Evolutionary conservation across 2,888 invertebrate genomes (phyloP).

Genomic region (Lasioglossum oenotherae): DNA sequence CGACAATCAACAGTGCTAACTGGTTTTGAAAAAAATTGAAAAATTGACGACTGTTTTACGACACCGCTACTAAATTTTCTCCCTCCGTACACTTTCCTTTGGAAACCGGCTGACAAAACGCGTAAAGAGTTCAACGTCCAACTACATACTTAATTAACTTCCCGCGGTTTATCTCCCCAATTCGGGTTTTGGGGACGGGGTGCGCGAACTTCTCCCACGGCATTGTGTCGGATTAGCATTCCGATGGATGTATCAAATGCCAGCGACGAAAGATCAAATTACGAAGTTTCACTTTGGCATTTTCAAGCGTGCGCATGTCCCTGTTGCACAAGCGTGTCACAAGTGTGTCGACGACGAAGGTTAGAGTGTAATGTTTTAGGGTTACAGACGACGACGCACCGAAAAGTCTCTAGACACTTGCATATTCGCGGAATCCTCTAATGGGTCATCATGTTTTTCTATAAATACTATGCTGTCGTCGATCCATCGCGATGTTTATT

Average conservation of each 20-base stretch:
- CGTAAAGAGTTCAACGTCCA: conserved; percentile 4
- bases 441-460: not conserved
- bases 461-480: not conserved
- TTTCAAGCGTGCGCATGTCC: conserved; percentile 9
- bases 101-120: not conserved
- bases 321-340: not conserved
- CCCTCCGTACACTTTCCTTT: not conserved
- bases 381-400: not conserved
- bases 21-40: not conserved
- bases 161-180: not conserved
- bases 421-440: not conserved
- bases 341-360: not conserved
- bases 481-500: not conserved
- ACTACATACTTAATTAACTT: not conserved
- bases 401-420: not conserved
- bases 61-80: not conserved
- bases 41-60: not conserved
- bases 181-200: not conserved
- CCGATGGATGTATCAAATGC: conserved; percentile 36
- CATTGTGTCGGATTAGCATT: conserved; percentile 26
- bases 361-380: not conserved
- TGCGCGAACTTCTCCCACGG: not conserved
- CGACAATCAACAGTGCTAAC: not conserved
- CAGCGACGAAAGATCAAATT: conserved; percentile 41
- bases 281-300: conserved; percentile 32